phyloP scores from a whole-genome alignment of 1,140 invertebrate species.

The Hyles euphorbiae region DNA sequence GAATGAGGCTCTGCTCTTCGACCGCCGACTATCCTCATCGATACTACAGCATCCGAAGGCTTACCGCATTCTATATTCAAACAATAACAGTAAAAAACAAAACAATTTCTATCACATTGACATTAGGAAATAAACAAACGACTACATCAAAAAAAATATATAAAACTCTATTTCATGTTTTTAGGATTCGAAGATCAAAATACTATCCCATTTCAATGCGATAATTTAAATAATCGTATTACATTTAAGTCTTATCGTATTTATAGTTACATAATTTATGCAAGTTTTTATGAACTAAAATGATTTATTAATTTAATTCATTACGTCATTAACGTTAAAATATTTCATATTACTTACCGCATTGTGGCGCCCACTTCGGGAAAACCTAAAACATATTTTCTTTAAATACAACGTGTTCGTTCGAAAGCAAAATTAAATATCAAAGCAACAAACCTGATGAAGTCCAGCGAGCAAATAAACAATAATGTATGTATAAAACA shows the following conservation, averaged over 20 bases:
- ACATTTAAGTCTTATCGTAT: too few relatives aligned
- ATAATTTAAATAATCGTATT: too few relatives aligned
- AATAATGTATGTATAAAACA: constrained; percentile 15
- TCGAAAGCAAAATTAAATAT: neutral
- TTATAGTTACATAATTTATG: too few relatives aligned
- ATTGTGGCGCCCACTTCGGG: neutral
- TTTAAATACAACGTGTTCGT: neutral
- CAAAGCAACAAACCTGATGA: constrained; percentile 22
- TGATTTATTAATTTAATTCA: too few relatives aligned
- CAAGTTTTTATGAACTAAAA: too few relatives aligned
- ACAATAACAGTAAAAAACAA: neutral
- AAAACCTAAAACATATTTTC: constrained; percentile 28
- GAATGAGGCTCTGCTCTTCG: constrained; percentile 75
- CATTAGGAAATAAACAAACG: too few relatives aligned
- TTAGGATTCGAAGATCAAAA: too few relatives aligned
- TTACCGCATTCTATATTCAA: constrained; percentile 62
- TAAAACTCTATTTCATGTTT: too few relatives aligned
- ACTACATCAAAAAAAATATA: too few relatives aligned
- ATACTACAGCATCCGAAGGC: constrained; percentile 55
- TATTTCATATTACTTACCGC: neutral
- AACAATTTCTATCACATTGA: neutral
- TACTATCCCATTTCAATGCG: too few relatives aligned
- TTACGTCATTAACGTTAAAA: too few relatives aligned
- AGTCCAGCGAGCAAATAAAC: constrained; percentile 13
- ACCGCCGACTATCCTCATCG: constrained; percentile 80